Percentiles rank a stretch among this genome's conserved stretches.
Conservation (phyloP, 2,888 invertebrate species). For the Blomia tropicalis region DNA sequence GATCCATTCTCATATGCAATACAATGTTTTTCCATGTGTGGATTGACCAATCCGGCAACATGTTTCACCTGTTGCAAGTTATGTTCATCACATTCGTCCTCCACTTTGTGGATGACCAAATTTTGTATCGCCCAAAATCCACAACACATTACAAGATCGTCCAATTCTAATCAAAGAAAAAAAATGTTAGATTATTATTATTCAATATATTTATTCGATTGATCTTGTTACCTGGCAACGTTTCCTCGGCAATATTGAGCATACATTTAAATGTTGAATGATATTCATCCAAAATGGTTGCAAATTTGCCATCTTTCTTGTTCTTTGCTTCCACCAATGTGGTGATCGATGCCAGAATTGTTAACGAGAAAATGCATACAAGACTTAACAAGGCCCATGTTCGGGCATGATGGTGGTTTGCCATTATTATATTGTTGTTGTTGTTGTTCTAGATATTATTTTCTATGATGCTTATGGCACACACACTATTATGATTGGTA, state of each 20-base stretch:
- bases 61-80: slow-evolving; percentile 16
- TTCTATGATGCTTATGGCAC: too few species aligned
- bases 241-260: slow-evolving; percentile 19
- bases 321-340: slow-evolving; percentile 4
- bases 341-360: not conserved
- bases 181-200: not conserved
- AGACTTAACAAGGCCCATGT: too few species aligned
- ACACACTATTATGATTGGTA: too few species aligned
- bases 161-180: slow-evolving; percentile 8
- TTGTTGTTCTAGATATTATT: too few species aligned
- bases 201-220: not conserved
- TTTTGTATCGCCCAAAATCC: slow-evolving; percentile 17
- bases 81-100: slow-evolving; percentile 13
- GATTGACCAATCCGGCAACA: not conserved
- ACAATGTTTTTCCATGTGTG: slow-evolving; percentile 1
- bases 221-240: slow-evolving; percentile 16
- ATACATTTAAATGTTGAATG: slow-evolving; percentile 17
- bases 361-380: not conserved
- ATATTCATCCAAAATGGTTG: slow-evolving; percentile 16
- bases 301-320: slow-evolving; percentile 21
- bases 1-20: slow-evolving; percentile 10
- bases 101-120: not conserved
- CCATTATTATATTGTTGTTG: too few species aligned
- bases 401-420: too few species aligned
- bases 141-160: slow-evolving; percentile 15